Percentiles rank a stretch among this genome's conserved stretches.
phyloP scores from a whole-genome alignment of 2,113 vertebrate species.

The Tragelaphus strepsiceros region DNA sequence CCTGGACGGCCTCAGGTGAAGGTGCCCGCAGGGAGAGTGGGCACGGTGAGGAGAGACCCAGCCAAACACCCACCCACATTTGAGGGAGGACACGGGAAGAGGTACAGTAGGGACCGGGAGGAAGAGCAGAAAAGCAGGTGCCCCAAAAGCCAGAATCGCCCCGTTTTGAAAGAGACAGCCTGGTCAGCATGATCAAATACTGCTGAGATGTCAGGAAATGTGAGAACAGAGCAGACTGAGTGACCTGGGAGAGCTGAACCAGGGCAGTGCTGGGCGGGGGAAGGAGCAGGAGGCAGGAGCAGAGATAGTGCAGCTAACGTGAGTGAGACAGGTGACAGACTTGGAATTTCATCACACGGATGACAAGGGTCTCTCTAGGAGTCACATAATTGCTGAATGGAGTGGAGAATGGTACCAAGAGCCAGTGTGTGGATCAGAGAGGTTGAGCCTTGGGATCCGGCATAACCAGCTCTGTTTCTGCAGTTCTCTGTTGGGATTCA shows the following conservation, averaged over 20 bases:
- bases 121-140: neutral
- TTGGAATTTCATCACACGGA: neutral
- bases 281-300: neutral
- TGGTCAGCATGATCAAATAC: neutral
- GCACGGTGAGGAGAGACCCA: neutral
- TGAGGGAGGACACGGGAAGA: neutral
- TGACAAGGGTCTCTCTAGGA: neutral
- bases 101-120: neutral
- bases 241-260: neutral
- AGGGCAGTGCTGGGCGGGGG: neutral
- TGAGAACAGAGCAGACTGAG: neutral
- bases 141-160: neutral
- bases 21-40: neutral
- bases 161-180: neutral
- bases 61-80: neutral
- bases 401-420: neutral
- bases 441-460: neutral
- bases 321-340: neutral
- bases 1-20: neutral
- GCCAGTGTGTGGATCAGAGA: neutral
- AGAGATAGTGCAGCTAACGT: neutral
- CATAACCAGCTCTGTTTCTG: neutral
- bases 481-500: neutral
- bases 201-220: neutral
- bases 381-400: neutral